These are phyloP conservation scores for Drosophila orena DNA, from an alignment of 1,140 invertebrate genomes.

Conservation along the genomic window DNA sequence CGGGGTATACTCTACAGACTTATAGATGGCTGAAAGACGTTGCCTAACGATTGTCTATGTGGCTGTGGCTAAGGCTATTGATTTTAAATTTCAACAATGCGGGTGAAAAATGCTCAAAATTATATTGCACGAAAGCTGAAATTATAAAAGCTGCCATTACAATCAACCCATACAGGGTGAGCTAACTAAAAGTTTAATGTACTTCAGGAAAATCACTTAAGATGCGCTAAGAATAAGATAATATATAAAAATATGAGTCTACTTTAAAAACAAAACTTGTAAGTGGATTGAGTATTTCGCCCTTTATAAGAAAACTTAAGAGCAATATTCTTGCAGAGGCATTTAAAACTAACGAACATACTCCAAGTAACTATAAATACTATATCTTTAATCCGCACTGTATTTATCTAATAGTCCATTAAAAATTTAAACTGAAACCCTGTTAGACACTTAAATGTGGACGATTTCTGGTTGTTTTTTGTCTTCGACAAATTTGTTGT, in stretches of 20 bases:
- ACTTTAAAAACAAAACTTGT: too few species aligned
- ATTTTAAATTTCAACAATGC: conserved; percentile 80
- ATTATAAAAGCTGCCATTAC: conserved; percentile 63
- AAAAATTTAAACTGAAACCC: conserved; percentile 56
- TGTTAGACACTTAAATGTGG: conserved; percentile 65
- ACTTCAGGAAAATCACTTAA: too few species aligned
- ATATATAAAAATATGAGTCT: too few species aligned
- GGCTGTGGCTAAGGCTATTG: conserved; percentile 59
- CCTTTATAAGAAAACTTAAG: too few species aligned
- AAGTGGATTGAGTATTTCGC: too few species aligned
- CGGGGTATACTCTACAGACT: not conserved
- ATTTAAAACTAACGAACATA: not conserved
- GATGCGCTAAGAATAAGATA: too few species aligned
- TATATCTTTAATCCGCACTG: too few species aligned
- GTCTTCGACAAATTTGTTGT: conserved; percentile 63
- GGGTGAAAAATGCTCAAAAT: conserved; percentile 80
- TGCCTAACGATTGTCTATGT: conserved; percentile 67
- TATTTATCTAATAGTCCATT: conserved; percentile 1
- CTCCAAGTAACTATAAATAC: too few species aligned
- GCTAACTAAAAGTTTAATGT: not conserved
- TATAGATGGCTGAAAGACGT: conserved; percentile 56
- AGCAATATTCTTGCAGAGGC: not conserved
- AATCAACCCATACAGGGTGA: conserved; percentile 49
- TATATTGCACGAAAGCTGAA: conserved; percentile 72
- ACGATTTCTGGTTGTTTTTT: conserved; percentile 43